Percentiles rank a stretch among this genome's conserved stretches.
phyloP scores from a whole-genome alignment of 1,140 invertebrate genomes.

The Drosophila orosa region DNA sequence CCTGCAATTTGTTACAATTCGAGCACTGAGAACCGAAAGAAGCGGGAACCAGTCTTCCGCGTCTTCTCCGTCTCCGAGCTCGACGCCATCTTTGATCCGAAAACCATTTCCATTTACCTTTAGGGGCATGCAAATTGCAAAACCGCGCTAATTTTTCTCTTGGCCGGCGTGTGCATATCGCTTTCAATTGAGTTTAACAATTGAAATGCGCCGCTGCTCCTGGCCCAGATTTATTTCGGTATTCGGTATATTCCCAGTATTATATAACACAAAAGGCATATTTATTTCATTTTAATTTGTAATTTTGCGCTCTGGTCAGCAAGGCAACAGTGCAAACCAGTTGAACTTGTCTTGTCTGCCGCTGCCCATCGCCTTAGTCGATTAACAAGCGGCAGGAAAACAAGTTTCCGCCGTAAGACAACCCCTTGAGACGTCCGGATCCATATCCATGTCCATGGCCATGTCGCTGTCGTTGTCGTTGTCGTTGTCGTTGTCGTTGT shows the following conservation, averaged over 20 bases:
- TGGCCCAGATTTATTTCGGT: conserved; percentile 42
- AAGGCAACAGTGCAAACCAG: conserved; percentile 63
- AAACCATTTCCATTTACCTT: conserved; percentile 34
- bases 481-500: conserved; percentile 34
- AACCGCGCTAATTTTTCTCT: conserved; percentile 76
- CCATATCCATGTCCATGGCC: conserved; percentile 45
- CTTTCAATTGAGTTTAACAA: conserved; percentile 59
- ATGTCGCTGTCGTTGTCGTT: conserved; percentile 36
- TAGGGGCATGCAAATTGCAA: conserved; percentile 74
- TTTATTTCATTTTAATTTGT: conserved; percentile 83
- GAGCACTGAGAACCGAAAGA: conserved; percentile 13
- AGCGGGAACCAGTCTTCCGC: conserved; percentile 21
- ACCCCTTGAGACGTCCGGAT: conserved; percentile 63
- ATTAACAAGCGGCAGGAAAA: conserved; percentile 65
- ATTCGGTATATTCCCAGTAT: conserved; percentile 48
- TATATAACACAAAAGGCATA: conserved; percentile 80
- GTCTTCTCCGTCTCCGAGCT: conserved; percentile 20
- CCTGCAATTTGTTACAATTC: conserved; percentile 52
- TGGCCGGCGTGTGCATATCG: conserved; percentile 53
- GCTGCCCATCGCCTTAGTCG: conserved; percentile 41
- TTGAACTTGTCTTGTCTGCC: conserved; percentile 63
- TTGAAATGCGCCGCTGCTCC: conserved; percentile 19
- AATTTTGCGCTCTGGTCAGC: conserved; percentile 80
- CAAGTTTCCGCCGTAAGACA: conserved; percentile 54
- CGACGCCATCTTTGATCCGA: conserved; percentile 67